Evolutionary conservation across 1,140 invertebrate species (phyloP), one percentile per base, ranked within the genome.

Genomic region (Phymastichus coffea): DNA sequence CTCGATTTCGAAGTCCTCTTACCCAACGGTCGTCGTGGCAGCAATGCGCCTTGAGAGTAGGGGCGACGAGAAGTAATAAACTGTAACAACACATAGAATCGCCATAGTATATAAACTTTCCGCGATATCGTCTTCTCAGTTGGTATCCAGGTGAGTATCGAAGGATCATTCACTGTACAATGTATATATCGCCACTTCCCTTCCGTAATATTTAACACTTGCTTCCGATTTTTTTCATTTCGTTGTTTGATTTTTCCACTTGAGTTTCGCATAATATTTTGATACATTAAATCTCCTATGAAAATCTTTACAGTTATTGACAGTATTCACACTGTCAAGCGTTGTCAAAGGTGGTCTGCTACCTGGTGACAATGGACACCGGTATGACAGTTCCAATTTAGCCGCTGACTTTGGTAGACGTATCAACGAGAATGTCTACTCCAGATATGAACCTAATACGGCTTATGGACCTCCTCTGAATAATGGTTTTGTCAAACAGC

Each of bases 81-180:
- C 60, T 76, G 72, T 77, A 77, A 77, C 76, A 76, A 78, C n/a
- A n/a, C n/a, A n/a, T n/a, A 74, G 75, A 75, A 71, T 69, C 66
- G 33, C 8, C 17, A 14, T 15, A 52, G 46, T 44, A 78, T 77
- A 76, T 77, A 77, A 77, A 72, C 69, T 63, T 64, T 46, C n/a
- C 66, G 47, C 52, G 60, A 63, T 56, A 69, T 74, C 67, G 67
- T 71, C 66, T 66, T 74, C 66, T 70, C 74, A 78, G 75, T 77
- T 73, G 63, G n/a, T n/a, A n/a, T n/a, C n/a, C n/a, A n/a, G n/a
- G n/a, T n/a, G n/a, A n/a, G n/a, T n/a, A n/a, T n/a, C n/a, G n/a
- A n/a, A n/a, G n/a, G n/a, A n/a, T n/a, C n/a, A n/a, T n/a, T n/a
- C n/a, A n/a, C n/a, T n/a, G n/a, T n/a, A n/a, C n/a, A n/a, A n/a